Conservation (phyloP, 2,888 invertebrate species). For the Synanthedon formicaeformis region DNA sequence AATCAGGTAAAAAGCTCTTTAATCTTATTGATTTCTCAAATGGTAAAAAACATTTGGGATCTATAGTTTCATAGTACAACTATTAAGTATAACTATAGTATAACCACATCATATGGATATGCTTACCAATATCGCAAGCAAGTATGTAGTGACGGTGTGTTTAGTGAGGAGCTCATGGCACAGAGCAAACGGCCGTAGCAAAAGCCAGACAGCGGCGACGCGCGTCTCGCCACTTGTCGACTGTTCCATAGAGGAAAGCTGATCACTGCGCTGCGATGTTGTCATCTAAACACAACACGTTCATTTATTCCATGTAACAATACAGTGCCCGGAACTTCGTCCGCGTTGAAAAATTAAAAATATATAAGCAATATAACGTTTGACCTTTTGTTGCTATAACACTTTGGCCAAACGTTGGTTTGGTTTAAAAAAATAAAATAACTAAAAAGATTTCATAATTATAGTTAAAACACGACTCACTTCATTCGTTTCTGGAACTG, state of each 20-base stretch:
- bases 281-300: constrained; percentile 18
- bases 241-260: constrained; percentile 52
- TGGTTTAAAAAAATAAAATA: too few relatives aligned
- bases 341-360: too few relatives aligned
- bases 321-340: not conserved
- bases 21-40: too few relatives aligned
- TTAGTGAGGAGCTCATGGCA: constrained; percentile 92
- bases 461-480: constrained; percentile 16
- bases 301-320: not conserved
- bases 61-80: too few relatives aligned
- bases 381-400: too few relatives aligned
- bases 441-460: too few relatives aligned
- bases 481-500: constrained; percentile 41
- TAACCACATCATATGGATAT: too few relatives aligned
- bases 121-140: constrained; percentile 89
- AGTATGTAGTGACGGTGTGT: constrained; percentile 90
- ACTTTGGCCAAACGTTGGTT: too few relatives aligned
- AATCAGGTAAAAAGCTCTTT: too few relatives aligned
- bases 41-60: too few relatives aligned
- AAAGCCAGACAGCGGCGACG: constrained; percentile 62
- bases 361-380: too few relatives aligned
- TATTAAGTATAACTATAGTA: too few relatives aligned
- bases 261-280: constrained; percentile 39
- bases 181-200: constrained; percentile 91
- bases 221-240: constrained; percentile 49